Percentiles rank a stretch among this genome's conserved stretches.
phyloP scores from a whole-genome alignment of 2,113 vertebrate genomes.

The Pachypanchax playfairii region DNA sequence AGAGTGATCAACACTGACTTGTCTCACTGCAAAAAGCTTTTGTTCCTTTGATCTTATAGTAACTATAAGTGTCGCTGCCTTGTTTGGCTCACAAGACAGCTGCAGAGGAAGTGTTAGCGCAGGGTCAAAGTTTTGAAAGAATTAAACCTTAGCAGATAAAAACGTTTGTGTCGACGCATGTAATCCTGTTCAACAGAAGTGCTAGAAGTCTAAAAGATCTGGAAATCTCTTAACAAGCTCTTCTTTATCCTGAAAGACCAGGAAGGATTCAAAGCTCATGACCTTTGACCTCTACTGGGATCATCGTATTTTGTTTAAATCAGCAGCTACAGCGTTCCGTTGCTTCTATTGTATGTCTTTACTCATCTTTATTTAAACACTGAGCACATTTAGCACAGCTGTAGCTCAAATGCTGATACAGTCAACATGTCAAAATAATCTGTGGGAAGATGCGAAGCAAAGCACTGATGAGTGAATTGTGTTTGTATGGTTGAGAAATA shows the following conservation, averaged over 20 bases:
- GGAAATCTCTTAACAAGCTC: conserved; percentile 8
- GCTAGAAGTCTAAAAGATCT: conserved; percentile 18
- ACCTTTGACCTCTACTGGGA: conserved; percentile 38
- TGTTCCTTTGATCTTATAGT: conserved; percentile 7
- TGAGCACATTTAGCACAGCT: too few relatives aligned
- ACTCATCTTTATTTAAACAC: background rate
- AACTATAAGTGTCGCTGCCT: background rate
- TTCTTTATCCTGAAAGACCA: conserved; percentile 39
- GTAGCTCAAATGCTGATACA: too few relatives aligned
- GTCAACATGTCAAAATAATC: too few relatives aligned
- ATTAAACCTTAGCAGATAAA: conserved; percentile 8
- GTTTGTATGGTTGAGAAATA: too few relatives aligned
- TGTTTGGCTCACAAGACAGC: conserved; percentile 17
- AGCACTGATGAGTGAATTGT: too few relatives aligned
- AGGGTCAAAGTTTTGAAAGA: conserved; percentile 35
- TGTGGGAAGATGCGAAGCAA: too few relatives aligned
- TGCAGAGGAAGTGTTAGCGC: conserved; percentile 35
- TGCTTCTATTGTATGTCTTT: background rate
- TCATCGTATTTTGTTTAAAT: conserved; percentile 1
- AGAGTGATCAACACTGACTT: too few relatives aligned
- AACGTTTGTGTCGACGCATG: conserved; percentile 35
- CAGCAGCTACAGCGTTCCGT: too few relatives aligned
- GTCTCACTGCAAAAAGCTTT: too few relatives aligned
- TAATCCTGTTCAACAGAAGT: conserved; percentile 33
- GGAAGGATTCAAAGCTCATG: conserved; percentile 14